Evolutionary conservation across 2,113 vertebrate genomes (phyloP).

Genomic region (Silurus glanis): DNA sequence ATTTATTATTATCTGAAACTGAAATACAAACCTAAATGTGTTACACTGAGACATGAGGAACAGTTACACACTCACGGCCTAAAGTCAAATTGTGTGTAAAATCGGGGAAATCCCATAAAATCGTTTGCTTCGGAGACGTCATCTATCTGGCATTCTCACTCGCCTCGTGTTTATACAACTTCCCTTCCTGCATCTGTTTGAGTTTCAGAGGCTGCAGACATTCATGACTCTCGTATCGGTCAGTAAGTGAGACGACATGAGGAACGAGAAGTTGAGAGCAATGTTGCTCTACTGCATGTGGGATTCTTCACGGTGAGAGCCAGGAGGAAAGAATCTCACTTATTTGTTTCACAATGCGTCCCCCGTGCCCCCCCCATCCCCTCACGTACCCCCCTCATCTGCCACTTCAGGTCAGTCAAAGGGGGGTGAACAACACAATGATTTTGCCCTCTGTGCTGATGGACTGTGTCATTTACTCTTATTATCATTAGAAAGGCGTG

Average conservation of each 20-base stretch:
- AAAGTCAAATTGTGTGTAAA: not conserved
- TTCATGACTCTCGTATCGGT: conserved; percentile 10
- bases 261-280: not conserved
- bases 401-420: conserved; percentile 35
- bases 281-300: conserved; percentile 18
- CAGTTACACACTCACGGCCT: not conserved
- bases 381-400: not conserved
- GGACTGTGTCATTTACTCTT: conserved; percentile 28
- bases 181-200: not conserved
- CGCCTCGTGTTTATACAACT: not conserved
- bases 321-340: conserved; percentile 41
- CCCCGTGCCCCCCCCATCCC: no score
- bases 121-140: not conserved
- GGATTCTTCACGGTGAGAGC: conserved; percentile 35
- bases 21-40: not conserved
- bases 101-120: not conserved
- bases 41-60: not conserved
- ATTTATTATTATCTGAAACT: not conserved
- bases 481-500: conserved; percentile 36
- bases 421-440: not conserved
- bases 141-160: not conserved
- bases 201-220: conserved; percentile 1
- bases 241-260: conserved; percentile 7
- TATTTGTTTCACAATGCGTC: conserved; percentile 32
- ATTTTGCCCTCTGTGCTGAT: conserved; percentile 22